Conservation (phyloP, 2,113 vertebrate species). For the Apaloderma vittatum region DNA sequence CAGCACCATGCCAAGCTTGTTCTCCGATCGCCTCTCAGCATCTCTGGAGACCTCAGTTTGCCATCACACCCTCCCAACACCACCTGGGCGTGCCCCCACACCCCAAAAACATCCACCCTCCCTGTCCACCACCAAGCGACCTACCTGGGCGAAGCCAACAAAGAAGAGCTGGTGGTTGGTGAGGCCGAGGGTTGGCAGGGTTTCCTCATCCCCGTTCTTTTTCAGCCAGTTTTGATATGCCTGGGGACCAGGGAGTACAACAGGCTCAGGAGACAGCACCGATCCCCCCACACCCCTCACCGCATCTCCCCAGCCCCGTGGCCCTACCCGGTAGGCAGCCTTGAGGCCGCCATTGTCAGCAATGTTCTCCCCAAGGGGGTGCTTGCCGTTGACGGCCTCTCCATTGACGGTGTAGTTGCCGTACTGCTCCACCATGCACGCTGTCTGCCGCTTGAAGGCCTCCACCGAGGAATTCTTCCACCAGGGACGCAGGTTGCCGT, state of each 20-base stretch:
- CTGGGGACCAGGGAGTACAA: slow-evolving; percentile 69
- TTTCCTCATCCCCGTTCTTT: slow-evolving; percentile 89
- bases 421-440: slow-evolving; percentile 95
- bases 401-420: slow-evolving; percentile 91
- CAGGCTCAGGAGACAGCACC: background rate
- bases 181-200: slow-evolving; percentile 88
- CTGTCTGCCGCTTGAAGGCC: slow-evolving; percentile 93
- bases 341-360: slow-evolving; percentile 97
- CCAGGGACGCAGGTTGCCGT: slow-evolving; percentile 94
- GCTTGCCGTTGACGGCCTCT: slow-evolving; percentile 91
- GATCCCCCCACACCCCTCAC: rapidly evolving
- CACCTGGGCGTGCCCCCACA: background rate
- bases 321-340: slow-evolving; percentile 90
- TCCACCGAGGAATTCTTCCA: slow-evolving; percentile 96
- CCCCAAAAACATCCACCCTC: background rate
- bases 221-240: slow-evolving; percentile 94
- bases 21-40: background rate
- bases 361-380: slow-evolving; percentile 96
- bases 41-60: background rate
- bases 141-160: slow-evolving; percentile 95
- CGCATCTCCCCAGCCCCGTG: rapidly evolving
- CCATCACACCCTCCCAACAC: background rate
- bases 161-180: slow-evolving; percentile 97
- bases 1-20: background rate
- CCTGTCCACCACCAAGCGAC: background rate